These are phyloP conservation scores for Melanaphis sacchari DNA, from an alignment of 1,140 invertebrate species.

Conservation along the genomic window DNA sequence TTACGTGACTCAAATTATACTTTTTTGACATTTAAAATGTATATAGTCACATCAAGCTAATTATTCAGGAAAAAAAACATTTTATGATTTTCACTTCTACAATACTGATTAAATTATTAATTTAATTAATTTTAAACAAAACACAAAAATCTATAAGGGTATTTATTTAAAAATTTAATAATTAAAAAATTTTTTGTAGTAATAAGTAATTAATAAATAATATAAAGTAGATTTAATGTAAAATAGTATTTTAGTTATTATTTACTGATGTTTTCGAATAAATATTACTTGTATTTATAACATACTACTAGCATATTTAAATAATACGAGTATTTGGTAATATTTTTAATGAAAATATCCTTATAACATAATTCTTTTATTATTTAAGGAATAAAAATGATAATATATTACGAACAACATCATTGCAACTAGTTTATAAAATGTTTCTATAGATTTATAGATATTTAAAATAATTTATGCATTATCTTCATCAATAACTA, in stretches of 20 bases:
- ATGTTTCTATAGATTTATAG: not conserved
- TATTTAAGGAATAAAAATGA: not conserved
- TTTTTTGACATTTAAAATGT: not conserved
- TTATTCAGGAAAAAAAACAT: not conserved
- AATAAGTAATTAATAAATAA: too few species aligned
- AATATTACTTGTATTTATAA: not conserved
- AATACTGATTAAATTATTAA: not conserved
- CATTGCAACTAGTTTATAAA: not conserved
- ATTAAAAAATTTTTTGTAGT: not conserved
- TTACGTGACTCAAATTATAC: not conserved
- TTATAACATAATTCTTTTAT: not conserved
- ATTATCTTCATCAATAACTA: not conserved
- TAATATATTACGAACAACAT: not conserved
- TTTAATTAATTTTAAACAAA: not conserved
- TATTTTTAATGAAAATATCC: too few species aligned
- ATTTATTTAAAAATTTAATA: not conserved
- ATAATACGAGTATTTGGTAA: too few species aligned
- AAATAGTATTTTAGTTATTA: not conserved
- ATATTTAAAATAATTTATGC: not conserved
- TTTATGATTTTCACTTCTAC: not conserved
- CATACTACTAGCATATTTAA: too few species aligned
- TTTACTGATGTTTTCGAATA: too few species aligned
- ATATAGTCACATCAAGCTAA: not conserved
- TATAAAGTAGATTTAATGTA: not conserved
- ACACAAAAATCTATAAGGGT: not conserved